These are phyloP conservation scores for Centropristis striata DNA, from an alignment of 2,113 vertebrate species.

Conservation along the genomic window DNA sequence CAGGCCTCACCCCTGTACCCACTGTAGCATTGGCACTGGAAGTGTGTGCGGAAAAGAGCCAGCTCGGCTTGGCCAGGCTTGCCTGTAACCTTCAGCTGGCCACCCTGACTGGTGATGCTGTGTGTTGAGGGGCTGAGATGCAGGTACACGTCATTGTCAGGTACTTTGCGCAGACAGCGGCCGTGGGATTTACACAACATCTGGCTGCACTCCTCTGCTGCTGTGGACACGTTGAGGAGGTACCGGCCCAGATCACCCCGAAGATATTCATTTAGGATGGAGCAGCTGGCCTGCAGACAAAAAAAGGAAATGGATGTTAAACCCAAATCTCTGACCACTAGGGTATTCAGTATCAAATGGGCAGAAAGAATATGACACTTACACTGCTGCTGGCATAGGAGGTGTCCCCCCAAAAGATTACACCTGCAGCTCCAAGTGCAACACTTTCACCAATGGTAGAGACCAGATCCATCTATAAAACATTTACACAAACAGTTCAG, in stretches of 20 bases:
- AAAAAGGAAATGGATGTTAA: slow-evolving; percentile 6
- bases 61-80: slow-evolving; percentile 69
- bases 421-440: slow-evolving; percentile 87
- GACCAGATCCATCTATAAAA: slow-evolving; percentile 84
- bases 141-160: slow-evolving; percentile 83
- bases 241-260: slow-evolving; percentile 89
- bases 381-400: slow-evolving; percentile 84
- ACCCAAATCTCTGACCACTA: background rate
- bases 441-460: slow-evolving; percentile 89
- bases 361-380: slow-evolving; percentile 55
- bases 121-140: slow-evolving; percentile 87
- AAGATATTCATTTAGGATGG: slow-evolving; percentile 88
- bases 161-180: slow-evolving; percentile 86
- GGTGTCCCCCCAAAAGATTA: slow-evolving; percentile 88
- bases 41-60: slow-evolving; percentile 76
- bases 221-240: slow-evolving; percentile 91
- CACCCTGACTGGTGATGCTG: slow-evolving; percentile 71
- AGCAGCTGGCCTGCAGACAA: slow-evolving; percentile 87
- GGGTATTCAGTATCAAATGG: background rate
- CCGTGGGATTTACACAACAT: slow-evolving; percentile 88
- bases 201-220: slow-evolving; percentile 88
- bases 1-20: slow-evolving; percentile 87
- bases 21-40: slow-evolving; percentile 92
- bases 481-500: slow-evolving; percentile 42
- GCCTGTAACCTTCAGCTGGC: slow-evolving; percentile 72